These are phyloP conservation scores for Dicyrtomina minuta DNA, from an alignment of 2,888 invertebrate genomes.

Conservation along the genomic window DNA sequence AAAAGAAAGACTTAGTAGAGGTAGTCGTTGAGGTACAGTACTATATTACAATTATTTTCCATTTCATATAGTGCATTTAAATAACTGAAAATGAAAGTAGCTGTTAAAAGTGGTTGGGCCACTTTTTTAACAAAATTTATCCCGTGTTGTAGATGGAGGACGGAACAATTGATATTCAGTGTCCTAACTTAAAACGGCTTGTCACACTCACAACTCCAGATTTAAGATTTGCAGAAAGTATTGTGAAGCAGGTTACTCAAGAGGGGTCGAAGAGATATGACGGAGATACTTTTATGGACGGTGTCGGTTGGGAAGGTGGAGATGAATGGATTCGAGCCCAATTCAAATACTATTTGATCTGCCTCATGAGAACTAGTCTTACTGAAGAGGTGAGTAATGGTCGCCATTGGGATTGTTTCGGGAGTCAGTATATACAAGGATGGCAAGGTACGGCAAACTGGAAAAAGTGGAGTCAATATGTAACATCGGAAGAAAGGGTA, in stretches of 20 bases:
- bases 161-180: slow-evolving; percentile 79
- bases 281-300: slow-evolving; percentile 70
- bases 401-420: slow-evolving; percentile 72
- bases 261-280: slow-evolving; percentile 57
- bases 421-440: slow-evolving; percentile 75
- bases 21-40: slow-evolving; percentile 79
- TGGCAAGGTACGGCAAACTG: slow-evolving; percentile 89
- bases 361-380: slow-evolving; percentile 76
- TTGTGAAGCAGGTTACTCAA: slow-evolving; percentile 72
- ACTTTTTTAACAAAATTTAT: background rate
- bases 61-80: background rate
- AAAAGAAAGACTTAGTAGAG: slow-evolving; percentile 88
- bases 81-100: background rate
- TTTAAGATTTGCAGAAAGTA: slow-evolving; percentile 89
- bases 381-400: slow-evolving; percentile 62
- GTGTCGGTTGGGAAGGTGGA: slow-evolving; percentile 80
- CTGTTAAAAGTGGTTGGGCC: too few species aligned
- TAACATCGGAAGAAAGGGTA: slow-evolving; percentile 59
- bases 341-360: slow-evolving; percentile 61
- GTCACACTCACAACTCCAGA: slow-evolving; percentile 92
- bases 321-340: slow-evolving; percentile 96
- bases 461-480: slow-evolving; percentile 74
- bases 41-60: background rate
- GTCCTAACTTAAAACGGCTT: slow-evolving; percentile 76
- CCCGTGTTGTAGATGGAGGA: slow-evolving; percentile 67